A percentile compares a stretch with the other conserved stretches of the same genome.
Conservation (phyloP, 2,797 vertebrate species). For the Borostomias antarcticus region DNA sequence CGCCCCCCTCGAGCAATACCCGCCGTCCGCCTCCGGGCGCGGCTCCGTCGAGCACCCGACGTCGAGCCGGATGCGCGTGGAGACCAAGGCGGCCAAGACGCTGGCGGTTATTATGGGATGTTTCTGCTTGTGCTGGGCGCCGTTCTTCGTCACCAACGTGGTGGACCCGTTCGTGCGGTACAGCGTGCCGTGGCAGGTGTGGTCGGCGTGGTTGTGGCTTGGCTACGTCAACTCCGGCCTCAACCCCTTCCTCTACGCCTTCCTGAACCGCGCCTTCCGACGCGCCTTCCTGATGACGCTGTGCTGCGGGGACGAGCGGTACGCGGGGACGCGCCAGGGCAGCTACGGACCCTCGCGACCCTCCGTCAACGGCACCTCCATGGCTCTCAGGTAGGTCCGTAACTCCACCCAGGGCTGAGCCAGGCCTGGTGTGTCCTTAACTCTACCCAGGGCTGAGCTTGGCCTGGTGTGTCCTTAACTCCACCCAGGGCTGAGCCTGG, state of each 20-base stretch:
- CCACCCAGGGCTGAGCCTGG: no score
- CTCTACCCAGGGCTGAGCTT: no score
- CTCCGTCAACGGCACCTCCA: conserved; percentile 78
- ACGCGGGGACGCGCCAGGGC: conserved; percentile 64
- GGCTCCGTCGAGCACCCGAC: conserved; percentile 32
- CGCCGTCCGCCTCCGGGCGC: no score
- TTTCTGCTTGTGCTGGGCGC: conserved; percentile 84
- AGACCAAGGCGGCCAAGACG: conserved; percentile 83
- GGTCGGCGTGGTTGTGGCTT: conserved; percentile 84
- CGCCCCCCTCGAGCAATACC: conserved; percentile 49
- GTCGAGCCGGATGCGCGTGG: conserved; percentile 76
- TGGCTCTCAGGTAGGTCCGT: conserved; percentile 76
- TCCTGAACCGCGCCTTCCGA: conserved; percentile 82
- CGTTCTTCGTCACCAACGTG: conserved; percentile 82
- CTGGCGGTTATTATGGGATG: conserved; percentile 83
- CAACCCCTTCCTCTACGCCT: conserved; percentile 84
- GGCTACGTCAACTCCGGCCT: conserved; percentile 84
- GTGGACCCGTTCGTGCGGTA: conserved; percentile 83
- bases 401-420: conserved; percentile 25
- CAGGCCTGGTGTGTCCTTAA: conserved; percentile 1
- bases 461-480: no score
- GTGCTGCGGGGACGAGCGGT: conserved; percentile 78
- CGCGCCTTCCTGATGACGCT: conserved; percentile 81
- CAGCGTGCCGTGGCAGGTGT: conserved; percentile 82
- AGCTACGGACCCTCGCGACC: conserved; percentile 68